These are phyloP conservation scores for Rostratula benghalensis DNA, from an alignment of 2,113 vertebrate genomes.

Conservation along the genomic window DNA sequence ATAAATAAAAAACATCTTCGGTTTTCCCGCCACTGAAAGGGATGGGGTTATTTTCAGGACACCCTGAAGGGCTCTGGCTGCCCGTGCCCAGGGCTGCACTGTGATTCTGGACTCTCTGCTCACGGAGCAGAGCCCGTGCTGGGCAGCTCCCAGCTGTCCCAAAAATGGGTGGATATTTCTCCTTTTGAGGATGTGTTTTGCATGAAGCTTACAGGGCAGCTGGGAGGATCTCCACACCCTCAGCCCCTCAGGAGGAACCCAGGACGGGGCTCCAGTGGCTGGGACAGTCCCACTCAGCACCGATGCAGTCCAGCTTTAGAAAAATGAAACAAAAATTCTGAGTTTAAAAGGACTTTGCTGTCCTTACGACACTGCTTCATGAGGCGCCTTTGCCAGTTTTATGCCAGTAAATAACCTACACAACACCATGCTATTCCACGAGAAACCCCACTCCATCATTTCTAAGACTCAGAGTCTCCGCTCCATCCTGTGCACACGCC, in stretches of 20 bases:
- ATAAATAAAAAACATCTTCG: not conserved
- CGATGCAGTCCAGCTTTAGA: too few relatives aligned
- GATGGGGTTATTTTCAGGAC: too few relatives aligned
- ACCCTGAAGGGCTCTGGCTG: not conserved
- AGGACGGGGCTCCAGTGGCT: too few relatives aligned
- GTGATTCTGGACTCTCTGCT: not conserved
- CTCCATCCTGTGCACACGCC: not conserved
- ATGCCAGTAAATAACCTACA: not conserved
- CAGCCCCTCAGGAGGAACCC: not conserved
- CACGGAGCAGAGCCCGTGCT: not conserved
- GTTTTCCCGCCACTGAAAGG: not conserved
- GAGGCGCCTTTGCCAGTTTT: not conserved
- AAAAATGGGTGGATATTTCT: not conserved
- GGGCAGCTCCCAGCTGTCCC: not conserved
- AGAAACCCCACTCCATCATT: not conserved
- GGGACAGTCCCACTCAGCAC: not conserved
- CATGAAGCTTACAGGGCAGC: not conserved
- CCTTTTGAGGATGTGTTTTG: not conserved
- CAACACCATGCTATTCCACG: not conserved
- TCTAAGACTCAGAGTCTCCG: not conserved
- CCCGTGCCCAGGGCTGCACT: rapidly evolving
- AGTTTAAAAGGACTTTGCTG: not conserved
- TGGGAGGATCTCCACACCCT: not conserved
- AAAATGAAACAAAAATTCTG: not conserved
- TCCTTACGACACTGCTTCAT: not conserved